A percentile compares a stretch with the other conserved stretches of the same genome.
phyloP scores from a whole-genome alignment of 2,888 invertebrate species.

The Desoria tigrina region DNA sequence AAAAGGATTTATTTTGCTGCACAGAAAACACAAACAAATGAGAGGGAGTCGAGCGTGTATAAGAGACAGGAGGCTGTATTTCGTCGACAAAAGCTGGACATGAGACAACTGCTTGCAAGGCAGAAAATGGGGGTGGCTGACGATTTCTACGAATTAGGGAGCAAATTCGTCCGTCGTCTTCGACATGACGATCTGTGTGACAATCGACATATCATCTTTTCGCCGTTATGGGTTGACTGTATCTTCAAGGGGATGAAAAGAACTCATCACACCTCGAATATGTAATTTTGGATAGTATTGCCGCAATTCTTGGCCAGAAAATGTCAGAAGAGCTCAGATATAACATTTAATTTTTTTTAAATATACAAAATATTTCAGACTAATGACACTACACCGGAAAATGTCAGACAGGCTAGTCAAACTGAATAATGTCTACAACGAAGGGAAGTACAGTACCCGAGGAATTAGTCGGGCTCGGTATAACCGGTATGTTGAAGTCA shows the following conservation, averaged over 20 bases:
- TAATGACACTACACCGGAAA: conserved; percentile 49
- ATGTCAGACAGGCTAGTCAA: conserved; percentile 45
- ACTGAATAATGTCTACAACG: conserved; percentile 29
- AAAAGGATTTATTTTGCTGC: background rate
- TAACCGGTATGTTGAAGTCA: conserved; percentile 44
- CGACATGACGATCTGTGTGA: conserved; percentile 49
- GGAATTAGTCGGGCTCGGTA: conserved; percentile 42
- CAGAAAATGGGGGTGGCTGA: conserved; percentile 38
- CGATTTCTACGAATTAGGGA: conserved; percentile 47
- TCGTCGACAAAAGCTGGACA: conserved; percentile 49
- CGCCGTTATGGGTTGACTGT: conserved; percentile 50
- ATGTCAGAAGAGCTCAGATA: too few relatives aligned
- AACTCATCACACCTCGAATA: conserved; percentile 42
- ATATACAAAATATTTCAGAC: conserved; percentile 25
- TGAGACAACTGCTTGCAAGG: conserved; percentile 45
- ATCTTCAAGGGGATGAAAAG: conserved; percentile 40
- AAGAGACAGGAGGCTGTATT: conserved; percentile 49
- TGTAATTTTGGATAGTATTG: conserved; percentile 26
- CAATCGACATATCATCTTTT: conserved; percentile 34
- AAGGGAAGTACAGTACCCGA: conserved; percentile 27
- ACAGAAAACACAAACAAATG: conserved; percentile 32
- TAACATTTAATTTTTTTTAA: background rate
- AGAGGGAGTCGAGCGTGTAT: conserved; percentile 36
- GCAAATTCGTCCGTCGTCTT: conserved; percentile 43
- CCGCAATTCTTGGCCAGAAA: background rate